Conservation (phyloP, 2,888 invertebrate species). For the Harmothoe impar region DNA sequence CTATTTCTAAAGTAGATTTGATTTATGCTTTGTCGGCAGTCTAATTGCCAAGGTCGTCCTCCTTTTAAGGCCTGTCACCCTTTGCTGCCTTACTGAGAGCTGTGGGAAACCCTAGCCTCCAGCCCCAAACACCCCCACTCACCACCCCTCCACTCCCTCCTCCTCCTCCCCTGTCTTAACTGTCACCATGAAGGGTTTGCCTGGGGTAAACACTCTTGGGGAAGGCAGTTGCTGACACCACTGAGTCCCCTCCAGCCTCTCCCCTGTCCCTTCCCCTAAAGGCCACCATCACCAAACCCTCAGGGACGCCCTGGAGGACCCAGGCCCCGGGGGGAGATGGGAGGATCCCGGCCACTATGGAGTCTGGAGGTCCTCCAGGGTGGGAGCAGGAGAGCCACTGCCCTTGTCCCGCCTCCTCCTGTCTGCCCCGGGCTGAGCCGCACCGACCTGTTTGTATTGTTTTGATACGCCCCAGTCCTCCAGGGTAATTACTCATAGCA, state of each 20-base stretch:
- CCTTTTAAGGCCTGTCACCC: not conserved
- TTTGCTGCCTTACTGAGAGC: not conserved
- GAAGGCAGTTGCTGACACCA: not conserved
- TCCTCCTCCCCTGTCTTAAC: not conserved
- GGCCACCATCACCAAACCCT: not conserved
- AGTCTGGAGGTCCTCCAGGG: no score
- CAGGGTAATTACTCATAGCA: conserved; percentile 60
- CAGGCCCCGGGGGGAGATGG: not conserved
- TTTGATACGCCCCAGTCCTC: conserved; percentile 35
- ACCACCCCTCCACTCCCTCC: not conserved
- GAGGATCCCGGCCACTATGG: no score
- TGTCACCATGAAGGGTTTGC: conserved; percentile 16
- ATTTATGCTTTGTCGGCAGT: conserved; percentile 1
- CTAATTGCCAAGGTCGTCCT: not conserved
- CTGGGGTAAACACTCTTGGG: conserved; percentile 38
- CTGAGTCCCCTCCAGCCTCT: not conserved
- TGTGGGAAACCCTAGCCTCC: not conserved
- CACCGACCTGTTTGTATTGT: conserved; percentile 55
- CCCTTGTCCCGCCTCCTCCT: not conserved
- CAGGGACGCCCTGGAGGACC: not conserved
- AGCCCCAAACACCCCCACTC: not conserved
- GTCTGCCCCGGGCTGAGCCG: not conserved
- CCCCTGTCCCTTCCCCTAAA: not conserved
- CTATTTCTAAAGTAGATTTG: not conserved
- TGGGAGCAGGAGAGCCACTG: not conserved